Evolutionary conservation across 2,797 vertebrate species (phyloP), one percentile per base, ranked within the genome.

Genomic region (Mormyrops attenuatus): DNA sequence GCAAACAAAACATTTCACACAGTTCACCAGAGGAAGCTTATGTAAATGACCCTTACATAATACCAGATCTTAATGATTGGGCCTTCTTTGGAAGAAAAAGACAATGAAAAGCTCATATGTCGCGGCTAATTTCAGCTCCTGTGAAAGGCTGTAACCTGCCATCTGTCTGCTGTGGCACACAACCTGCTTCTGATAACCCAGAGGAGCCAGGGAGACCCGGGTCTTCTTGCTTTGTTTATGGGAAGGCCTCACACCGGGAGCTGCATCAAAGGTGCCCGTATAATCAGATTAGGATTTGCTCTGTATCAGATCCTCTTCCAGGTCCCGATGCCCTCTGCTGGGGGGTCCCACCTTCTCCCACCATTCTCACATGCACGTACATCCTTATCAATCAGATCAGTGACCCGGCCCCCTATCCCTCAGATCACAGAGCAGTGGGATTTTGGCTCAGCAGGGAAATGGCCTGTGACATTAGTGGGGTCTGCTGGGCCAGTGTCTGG

Each of bases 241-340:
- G 66, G 30, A 73, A 73, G 4, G 11, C 30, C 30, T 38, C 66
- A 73, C 30, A 5, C 30, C 30, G 0, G 66, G 66, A 17, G 17
- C 82, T 85, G 82, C 82, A 85, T 85, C 82, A 85, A 85, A 85
- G 82, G 47, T 85, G 82, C 15, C 63, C 38, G 44, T 50, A 22
- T 88, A 77, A 77, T 73, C 47, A 50, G n/a, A 88, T 88, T 88
- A 88, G 66, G n/a, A 20, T 88, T 88, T 88, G 47, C 30, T 77
- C 63, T 38, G 63, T 47, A 49, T 88, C 88, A 73, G 47, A 20
- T 66, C 88, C 13, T 22, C 44, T 66, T 73, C 44, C 41, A 49
- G 87, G 8, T 49, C 44, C 49, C 11, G 60, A 50, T 50, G n/a
- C 38, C 22, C 49, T n/a, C 60, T 69, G 88, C 3, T 2, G 41